Evolutionary conservation across 2,797 vertebrate genomes (phyloP).

Genomic region (Argentina silus): DNA sequence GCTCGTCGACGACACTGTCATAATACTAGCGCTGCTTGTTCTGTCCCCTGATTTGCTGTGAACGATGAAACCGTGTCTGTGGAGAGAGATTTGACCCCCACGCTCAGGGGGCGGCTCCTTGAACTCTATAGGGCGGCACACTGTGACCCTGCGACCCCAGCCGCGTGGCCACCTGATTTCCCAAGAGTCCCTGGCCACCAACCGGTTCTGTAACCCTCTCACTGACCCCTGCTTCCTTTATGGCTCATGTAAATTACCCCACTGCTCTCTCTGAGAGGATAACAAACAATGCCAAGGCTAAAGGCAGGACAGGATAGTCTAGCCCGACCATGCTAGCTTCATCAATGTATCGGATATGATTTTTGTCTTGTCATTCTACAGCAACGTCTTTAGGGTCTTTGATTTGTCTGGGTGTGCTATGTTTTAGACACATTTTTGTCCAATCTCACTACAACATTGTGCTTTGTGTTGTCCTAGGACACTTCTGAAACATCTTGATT

Average conservation of each 20-base stretch:
- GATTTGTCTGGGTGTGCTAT: neutral
- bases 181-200: slow-evolving; percentile 63
- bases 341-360: too few relatives aligned
- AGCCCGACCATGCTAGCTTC: too few relatives aligned
- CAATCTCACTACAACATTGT: neutral
- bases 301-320: neutral
- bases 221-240: slow-evolving; percentile 45
- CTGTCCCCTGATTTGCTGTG: slow-evolving; percentile 23
- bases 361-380: neutral
- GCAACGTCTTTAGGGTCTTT: neutral
- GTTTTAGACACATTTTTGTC: neutral
- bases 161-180: slow-evolving; percentile 66
- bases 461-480: neutral
- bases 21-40: slow-evolving; percentile 29
- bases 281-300: neutral
- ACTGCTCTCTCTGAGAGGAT: neutral
- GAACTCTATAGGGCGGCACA: slow-evolving; percentile 46
- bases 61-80: slow-evolving; percentile 41
- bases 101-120: slow-evolving; percentile 55
- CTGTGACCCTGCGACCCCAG: slow-evolving; percentile 30
- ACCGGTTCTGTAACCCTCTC: slow-evolving; percentile 40
- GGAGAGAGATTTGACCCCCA: slow-evolving; percentile 51
- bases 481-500: neutral
- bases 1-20: slow-evolving; percentile 15
- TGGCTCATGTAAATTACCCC: slow-evolving; percentile 44